Percentiles rank a stretch among this genome's conserved stretches.
Conservation (phyloP, 92 coral and sea anemone species). For the Desmophyllum pertusum region DNA sequence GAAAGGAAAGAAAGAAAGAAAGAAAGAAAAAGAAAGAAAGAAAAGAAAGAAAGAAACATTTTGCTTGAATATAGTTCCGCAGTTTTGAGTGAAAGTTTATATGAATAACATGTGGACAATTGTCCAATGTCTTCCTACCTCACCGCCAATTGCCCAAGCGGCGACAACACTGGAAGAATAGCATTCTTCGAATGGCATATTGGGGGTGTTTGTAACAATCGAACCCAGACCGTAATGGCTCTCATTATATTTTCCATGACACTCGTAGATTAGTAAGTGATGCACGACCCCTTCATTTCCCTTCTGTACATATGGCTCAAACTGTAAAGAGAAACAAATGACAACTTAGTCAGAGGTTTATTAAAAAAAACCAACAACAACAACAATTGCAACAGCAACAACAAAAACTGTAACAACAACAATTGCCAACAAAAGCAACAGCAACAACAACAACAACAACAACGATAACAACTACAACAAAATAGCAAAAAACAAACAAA, state of each 20-base stretch:
- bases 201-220: conserved; percentile 44
- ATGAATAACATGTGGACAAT: too few species aligned
- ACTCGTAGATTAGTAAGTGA: conserved; percentile 54
- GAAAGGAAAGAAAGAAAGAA: neutral
- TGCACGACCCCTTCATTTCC: conserved; percentile 76
- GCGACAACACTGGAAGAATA: conserved; percentile 20
- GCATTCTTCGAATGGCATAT: conserved; percentile 28
- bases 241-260: conserved; percentile 48
- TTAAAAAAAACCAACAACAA: neutral
- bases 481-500: too few species aligned
- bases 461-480: neutral
- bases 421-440: too few species aligned
- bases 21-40: too few species aligned
- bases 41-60: too few species aligned
- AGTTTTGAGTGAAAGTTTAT: too few species aligned
- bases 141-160: conserved; percentile 68
- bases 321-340: conserved; percentile 23
- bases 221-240: conserved; percentile 25
- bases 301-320: conserved; percentile 44
- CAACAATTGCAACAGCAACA: neutral
- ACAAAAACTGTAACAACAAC: neutral
- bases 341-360: neutral
- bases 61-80: too few species aligned
- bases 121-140: conserved; percentile 24
- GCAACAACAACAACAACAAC: neutral